These are phyloP conservation scores for Brachynemurus nebulosus DNA, from an alignment of 2,888 invertebrate genomes.

Conservation along the genomic window DNA sequence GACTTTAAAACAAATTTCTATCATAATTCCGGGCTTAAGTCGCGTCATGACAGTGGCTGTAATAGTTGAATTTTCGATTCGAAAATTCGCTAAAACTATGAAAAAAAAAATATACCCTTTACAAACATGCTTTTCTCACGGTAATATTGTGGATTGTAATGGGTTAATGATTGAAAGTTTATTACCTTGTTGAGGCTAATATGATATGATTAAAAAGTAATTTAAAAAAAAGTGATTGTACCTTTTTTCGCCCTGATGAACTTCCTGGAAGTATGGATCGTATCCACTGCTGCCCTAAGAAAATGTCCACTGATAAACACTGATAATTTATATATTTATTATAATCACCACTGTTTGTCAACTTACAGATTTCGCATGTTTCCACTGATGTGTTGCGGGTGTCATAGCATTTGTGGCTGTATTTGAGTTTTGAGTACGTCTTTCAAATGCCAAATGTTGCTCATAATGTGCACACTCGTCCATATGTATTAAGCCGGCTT, in stretches of 20 bases:
- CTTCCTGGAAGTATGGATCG: constrained; percentile 40
- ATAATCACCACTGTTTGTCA: neutral
- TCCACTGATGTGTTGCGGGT: constrained; percentile 33
- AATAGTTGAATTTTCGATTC: no score
- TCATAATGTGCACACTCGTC: constrained; percentile 84
- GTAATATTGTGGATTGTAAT: no score
- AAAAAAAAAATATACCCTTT: no score
- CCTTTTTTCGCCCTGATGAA: constrained; percentile 43
- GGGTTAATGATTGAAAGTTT: no score
- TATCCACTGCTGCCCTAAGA: constrained; percentile 76
- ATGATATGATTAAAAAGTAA: constrained; percentile 1
- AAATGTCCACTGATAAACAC: constrained; percentile 49
- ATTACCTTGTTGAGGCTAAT: no score
- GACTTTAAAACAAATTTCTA: no score
- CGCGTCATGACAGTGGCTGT: no score
- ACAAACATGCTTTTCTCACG: no score
- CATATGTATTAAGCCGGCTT: constrained; percentile 69
- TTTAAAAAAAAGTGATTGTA: constrained; percentile 27
- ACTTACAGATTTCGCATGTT: constrained; percentile 50
- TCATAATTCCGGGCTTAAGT: no score
- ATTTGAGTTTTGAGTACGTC: constrained; percentile 33
- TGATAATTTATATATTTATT: neutral
- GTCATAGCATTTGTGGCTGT: neutral
- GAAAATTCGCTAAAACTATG: no score
- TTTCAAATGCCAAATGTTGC: constrained; percentile 52